Percentiles rank a stretch among this genome's conserved stretches.
Conservation (phyloP, 2,888 invertebrate genomes). For the Muscina levida region DNA sequence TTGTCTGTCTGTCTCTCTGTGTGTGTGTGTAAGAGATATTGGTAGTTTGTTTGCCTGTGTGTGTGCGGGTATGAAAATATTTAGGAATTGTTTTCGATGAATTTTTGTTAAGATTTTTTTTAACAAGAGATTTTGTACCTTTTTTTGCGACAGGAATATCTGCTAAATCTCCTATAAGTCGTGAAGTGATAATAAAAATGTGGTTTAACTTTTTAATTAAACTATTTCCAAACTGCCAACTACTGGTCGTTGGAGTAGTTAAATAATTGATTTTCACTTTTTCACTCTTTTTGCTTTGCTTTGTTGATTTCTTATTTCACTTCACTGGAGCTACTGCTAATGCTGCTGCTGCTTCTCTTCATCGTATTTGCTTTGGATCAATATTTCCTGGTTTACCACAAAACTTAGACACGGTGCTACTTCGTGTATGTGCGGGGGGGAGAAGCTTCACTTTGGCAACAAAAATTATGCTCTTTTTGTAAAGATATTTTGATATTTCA, state of each 20-base stretch:
- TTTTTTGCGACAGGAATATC: not conserved
- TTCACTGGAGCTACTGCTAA: not conserved
- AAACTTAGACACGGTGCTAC: too few relatives aligned
- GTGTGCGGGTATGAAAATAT: conserved; percentile 13
- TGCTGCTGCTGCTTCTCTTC: conserved; percentile 5
- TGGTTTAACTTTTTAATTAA: conserved; percentile 16
- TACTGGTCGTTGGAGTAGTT: conserved; percentile 52
- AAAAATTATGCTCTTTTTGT: not conserved
- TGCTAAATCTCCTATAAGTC: too few relatives aligned
- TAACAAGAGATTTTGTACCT: conserved; percentile 10
- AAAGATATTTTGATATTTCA: not conserved
- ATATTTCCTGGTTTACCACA: conserved; percentile 24
- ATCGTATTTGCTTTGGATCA: not conserved
- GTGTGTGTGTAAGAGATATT: conserved; percentile 1
- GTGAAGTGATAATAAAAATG: too few relatives aligned
- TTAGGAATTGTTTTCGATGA: conserved; percentile 15
- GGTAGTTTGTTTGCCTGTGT: too few relatives aligned
- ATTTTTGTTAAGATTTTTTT: conserved; percentile 30
- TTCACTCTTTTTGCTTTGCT: conserved; percentile 41
- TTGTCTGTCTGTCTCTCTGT: not conserved
- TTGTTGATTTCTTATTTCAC: conserved; percentile 19
- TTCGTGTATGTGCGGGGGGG: too few relatives aligned
- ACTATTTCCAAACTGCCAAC: conserved; percentile 60
- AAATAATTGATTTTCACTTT: conserved; percentile 64
- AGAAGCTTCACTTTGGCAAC: conserved; percentile 8